Base-by-base conservation (phyloP, 2,113 vertebrate species). In the Prunella fulvescens region DNA sequence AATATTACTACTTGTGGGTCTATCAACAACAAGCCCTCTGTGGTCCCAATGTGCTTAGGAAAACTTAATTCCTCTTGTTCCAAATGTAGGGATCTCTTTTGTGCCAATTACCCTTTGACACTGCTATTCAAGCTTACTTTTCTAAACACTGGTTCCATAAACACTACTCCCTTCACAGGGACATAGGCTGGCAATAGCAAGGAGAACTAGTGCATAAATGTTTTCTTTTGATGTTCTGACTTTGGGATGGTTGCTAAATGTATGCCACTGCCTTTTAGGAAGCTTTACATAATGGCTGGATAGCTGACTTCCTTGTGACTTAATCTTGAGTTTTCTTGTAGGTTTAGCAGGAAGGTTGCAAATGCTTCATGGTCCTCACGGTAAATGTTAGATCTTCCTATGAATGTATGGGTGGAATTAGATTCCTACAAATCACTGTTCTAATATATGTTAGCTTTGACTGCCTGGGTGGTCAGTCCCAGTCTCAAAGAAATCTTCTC, bases 31-130 rank as follows among this genome's bases (percentile, higher is more conserved):
- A 94, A 97, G 87, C 67, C 71, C 72, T 74, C 71, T 92, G 88
- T 80, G 72, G 95, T 94, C 74, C 80, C 94, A 86, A 65, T 66
- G 90, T 94, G 95, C 91, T 88, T 91, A 86, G 70, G 80, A 82
- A 91, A 95, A 86, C 92, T 81, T 92, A 64, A 89, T 96, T 95
- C 87, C 83, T 93, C 88, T 85, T 92, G 84, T 78, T 77, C 91
- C 70, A 91, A 91, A 92, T 24, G 64, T 92, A 85, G 61, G 53
- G 69, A 40, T 97, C 92, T 94, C 88, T 94, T 94, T 92, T 88
- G 84, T 94, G 88, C 83, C 92, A 81, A 80, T 58, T 90, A 89
- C 48, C 88, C 95, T 94, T 92, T 92, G 81, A 87, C 92, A 66
- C 39, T 54, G 57, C 82, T 86, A 47, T 86, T 94, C 71, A 79